These are phyloP conservation scores for Aphodius sticticus DNA, from an alignment of 2,888 invertebrate genomes.

Conservation along the genomic window DNA sequence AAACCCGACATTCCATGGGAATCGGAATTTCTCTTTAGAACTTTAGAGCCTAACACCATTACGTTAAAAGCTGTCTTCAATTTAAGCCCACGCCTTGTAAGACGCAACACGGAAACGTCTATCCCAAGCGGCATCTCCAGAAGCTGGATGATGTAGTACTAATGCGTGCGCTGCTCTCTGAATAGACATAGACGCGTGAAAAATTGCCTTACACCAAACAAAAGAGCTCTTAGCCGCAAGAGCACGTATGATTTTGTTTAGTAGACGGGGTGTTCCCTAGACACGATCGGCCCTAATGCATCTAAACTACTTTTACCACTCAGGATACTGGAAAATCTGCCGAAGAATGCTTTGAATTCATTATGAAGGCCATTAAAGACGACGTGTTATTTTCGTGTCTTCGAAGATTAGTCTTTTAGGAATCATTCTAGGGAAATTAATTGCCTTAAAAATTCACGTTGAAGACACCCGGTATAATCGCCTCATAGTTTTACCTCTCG, in stretches of 20 bases:
- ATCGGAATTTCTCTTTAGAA: background rate
- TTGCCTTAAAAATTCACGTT: no score
- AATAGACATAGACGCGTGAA: constrained; percentile 4
- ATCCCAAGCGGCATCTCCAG: background rate
- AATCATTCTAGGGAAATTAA: no score
- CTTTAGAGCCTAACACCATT: background rate
- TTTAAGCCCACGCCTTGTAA: background rate
- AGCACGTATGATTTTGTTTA: background rate
- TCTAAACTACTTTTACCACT: no score
- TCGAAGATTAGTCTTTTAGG: no score
- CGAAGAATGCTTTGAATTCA: no score
- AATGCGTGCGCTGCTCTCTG: background rate
- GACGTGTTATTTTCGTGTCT: no score
- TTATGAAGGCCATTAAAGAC: no score
- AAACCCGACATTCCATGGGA: background rate
- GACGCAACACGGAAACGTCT: background rate
- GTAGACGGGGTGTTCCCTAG: background rate
- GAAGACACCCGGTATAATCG: no score
- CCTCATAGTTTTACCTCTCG: no score
- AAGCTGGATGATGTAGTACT: background rate
- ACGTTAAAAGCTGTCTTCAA: background rate
- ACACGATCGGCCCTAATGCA: no score
- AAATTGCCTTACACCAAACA: background rate
- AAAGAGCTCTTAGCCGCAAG: background rate
- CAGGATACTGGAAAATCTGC: background rate